Percentiles rank a stretch among this genome's conserved stretches.
These are phyloP conservation scores for Microctenopoma lineatum DNA, from an alignment of 2,797 vertebrate species.

Conservation along the genomic window DNA sequence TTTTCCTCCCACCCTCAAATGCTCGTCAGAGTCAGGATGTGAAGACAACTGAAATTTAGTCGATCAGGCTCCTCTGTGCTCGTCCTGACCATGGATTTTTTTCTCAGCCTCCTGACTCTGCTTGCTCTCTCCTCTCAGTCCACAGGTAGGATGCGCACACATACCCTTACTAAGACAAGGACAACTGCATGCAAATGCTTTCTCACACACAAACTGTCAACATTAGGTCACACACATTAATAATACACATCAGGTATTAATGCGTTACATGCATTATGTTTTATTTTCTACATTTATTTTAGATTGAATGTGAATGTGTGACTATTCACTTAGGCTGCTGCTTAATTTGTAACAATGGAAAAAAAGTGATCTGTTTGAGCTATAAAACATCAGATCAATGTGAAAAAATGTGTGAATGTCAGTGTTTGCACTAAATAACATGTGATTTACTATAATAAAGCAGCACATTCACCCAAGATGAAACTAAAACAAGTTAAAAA, in stretches of 20 bases:
- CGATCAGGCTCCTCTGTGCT: constrained; percentile 36
- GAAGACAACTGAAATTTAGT: constrained; percentile 41
- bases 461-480: background rate
- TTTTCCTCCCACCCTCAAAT: constrained; percentile 47
- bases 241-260: too few relatives aligned
- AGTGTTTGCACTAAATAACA: too few relatives aligned
- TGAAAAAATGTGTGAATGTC: too few relatives aligned
- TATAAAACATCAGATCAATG: too few relatives aligned
- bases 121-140: constrained; percentile 63
- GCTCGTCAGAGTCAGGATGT: constrained; percentile 50
- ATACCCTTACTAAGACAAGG: background rate
- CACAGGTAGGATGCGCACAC: constrained; percentile 74
- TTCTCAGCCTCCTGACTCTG: constrained; percentile 67
- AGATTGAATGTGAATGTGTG: too few relatives aligned
- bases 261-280: too few relatives aligned
- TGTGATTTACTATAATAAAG: too few relatives aligned
- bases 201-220: background rate
- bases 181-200: background rate
- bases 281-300: too few relatives aligned
- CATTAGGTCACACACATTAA: background rate
- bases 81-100: constrained; percentile 73
- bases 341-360: too few relatives aligned
- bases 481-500: background rate
- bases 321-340: too few relatives aligned
- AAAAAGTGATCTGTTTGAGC: too few relatives aligned